These are phyloP conservation scores for Odontamblyopus rebecca DNA, from an alignment of 2,797 vertebrate species.

Conservation along the genomic window DNA sequence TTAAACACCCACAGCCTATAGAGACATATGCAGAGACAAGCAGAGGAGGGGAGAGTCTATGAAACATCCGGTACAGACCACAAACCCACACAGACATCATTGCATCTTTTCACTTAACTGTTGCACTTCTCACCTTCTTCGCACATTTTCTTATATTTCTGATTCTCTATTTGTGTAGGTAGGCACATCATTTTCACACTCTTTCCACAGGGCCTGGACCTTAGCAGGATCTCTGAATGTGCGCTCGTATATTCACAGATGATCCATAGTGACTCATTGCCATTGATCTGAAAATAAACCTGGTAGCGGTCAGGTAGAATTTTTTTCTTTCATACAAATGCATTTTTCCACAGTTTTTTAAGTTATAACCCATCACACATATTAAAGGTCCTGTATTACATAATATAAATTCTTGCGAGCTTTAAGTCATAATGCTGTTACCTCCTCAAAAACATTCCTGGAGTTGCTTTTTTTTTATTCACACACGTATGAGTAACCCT, in stretches of 20 bases:
- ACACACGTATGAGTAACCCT: too few species aligned
- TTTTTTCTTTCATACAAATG: neutral
- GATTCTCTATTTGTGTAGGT: conserved; percentile 28
- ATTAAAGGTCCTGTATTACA: neutral
- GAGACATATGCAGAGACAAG: conserved; percentile 41
- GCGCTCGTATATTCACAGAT: conserved; percentile 23
- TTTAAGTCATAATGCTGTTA: too few species aligned
- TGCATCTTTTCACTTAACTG: conserved; percentile 55
- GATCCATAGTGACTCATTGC: conserved; percentile 53
- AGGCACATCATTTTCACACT: conserved; percentile 27
- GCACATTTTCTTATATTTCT: conserved; percentile 16
- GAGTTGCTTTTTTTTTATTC: too few species aligned
- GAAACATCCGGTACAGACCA: conserved; percentile 74
- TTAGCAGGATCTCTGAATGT: conserved; percentile 10
- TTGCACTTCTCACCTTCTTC: conserved; percentile 50
- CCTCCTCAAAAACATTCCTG: too few species aligned
- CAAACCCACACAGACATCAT: conserved; percentile 61
- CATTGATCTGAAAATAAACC: conserved; percentile 57
- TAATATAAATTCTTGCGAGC: too few species aligned
- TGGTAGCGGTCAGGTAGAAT: conserved; percentile 23
- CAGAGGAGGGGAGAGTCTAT: conserved; percentile 59
- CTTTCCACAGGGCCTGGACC: conserved; percentile 26
- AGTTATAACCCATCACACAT: conserved; percentile 54
- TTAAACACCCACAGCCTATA: conserved; percentile 56
- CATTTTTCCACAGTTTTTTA: conserved; percentile 30